A percentile compares a stretch with the other conserved stretches of the same genome.
Conservation (phyloP, 2,113 vertebrate species). For the Maccullochella peelii region DNA sequence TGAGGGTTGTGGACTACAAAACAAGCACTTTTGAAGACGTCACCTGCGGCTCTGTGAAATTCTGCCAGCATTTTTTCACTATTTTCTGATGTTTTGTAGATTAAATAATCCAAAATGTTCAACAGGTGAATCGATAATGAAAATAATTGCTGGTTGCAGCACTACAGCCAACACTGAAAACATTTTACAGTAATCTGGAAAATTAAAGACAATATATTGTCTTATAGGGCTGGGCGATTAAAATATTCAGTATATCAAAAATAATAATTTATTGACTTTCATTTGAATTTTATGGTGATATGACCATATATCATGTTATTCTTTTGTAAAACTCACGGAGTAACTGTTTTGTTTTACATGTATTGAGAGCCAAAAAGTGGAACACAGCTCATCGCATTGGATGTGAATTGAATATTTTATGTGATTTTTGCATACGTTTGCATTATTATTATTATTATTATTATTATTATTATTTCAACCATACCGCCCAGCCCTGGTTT, state of each 20-base stretch:
- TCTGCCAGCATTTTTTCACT: neutral
- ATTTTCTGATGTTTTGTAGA: neutral
- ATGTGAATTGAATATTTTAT: too few relatives aligned
- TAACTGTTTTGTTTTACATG: neutral
- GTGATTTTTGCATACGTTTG: too few relatives aligned
- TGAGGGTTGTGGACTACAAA: neutral
- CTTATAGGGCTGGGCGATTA: neutral
- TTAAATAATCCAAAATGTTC: too few relatives aligned
- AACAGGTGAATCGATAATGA: neutral
- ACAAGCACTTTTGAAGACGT: neutral
- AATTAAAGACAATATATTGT: neutral
- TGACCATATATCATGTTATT: neutral
- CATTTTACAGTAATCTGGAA: neutral
- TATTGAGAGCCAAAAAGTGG: neutral
- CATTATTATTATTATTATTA: neutral
- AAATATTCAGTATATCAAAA: neutral
- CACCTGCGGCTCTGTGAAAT: neutral
- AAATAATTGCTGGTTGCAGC: neutral
- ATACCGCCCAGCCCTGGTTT: neutral
- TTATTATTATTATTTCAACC: neutral
- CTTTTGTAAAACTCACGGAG: too few relatives aligned
- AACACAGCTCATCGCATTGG: too few relatives aligned
- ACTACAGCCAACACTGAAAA: neutral
- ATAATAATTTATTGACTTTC: neutral
- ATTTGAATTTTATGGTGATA: neutral